Evolutionary conservation across 2,797 vertebrate species (phyloP).

Genomic region (Catostomus latipinnis): DNA sequence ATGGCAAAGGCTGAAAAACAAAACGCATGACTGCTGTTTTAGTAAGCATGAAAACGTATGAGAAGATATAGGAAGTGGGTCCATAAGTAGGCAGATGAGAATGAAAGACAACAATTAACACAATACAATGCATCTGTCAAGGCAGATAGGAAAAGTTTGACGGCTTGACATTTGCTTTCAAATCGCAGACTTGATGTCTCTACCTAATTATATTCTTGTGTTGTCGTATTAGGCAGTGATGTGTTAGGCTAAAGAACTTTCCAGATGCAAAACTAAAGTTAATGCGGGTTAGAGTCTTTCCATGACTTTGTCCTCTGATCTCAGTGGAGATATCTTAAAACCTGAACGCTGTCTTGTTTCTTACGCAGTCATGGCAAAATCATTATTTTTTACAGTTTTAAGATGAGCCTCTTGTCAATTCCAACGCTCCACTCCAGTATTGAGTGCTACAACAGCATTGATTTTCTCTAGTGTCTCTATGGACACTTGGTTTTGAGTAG

Average conservation of each 20-base stretch:
- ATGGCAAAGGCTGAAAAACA: background rate
- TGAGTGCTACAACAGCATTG: too few species aligned
- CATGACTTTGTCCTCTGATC: background rate
- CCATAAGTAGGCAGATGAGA: constrained; percentile 51
- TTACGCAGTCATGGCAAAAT: background rate
- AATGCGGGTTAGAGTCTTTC: constrained; percentile 2
- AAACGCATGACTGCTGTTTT: constrained; percentile 52
- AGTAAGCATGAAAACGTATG: constrained; percentile 32
- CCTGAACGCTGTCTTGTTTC: too few species aligned
- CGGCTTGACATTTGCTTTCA: constrained; percentile 53
- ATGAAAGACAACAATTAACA: constrained; percentile 47
- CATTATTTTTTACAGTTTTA: constrained; percentile 17
- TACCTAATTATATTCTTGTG: constrained; percentile 51
- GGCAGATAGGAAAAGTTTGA: constrained; percentile 44
- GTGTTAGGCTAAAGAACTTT: constrained; percentile 43
- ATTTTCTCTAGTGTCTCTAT: constrained; percentile 10
- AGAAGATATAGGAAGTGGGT: constrained; percentile 40
- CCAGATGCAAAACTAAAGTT: constrained; percentile 30
- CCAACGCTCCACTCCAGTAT: too few species aligned
- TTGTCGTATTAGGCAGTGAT: constrained; percentile 44
- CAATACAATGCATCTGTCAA: constrained; percentile 60
- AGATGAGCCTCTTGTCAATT: constrained; percentile 4
- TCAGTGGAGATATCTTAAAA: background rate
- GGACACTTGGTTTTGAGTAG: background rate
- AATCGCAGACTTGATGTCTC: constrained; percentile 52